A percentile compares a stretch with the other conserved stretches of the same genome.
phyloP scores from a whole-genome alignment of 1,140 invertebrate genomes.

The Panagrolaimus sp. region DNA sequence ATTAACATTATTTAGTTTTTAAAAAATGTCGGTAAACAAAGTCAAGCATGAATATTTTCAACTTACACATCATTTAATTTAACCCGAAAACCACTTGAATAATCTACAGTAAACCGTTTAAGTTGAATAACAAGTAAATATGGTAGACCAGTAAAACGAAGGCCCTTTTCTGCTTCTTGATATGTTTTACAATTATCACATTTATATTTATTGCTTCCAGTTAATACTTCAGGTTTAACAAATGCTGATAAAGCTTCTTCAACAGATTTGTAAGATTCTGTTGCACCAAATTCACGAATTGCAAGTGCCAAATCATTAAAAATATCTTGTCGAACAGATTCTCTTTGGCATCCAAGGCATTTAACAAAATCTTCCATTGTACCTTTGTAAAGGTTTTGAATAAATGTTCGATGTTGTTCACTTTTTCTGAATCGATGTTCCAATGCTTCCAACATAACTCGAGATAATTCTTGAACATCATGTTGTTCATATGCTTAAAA shows the following conservation, averaged over 20 bases:
- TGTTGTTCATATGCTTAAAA: constrained; percentile 77
- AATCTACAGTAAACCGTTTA: constrained; percentile 86
- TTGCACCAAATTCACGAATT: constrained; percentile 75
- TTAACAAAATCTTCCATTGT: constrained; percentile 87
- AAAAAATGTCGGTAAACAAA: too few species aligned
- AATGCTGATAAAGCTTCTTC: constrained; percentile 78
- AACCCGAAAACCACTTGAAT: constrained; percentile 74
- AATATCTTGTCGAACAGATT: constrained; percentile 75
- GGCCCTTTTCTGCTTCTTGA: constrained; percentile 82
- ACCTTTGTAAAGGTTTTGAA: constrained; percentile 71
- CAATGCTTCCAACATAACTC: constrained; percentile 84
- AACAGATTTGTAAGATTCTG: constrained; percentile 72
- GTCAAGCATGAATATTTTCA: too few species aligned
- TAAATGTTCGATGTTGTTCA: constrained; percentile 75
- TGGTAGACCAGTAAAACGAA: constrained; percentile 80
- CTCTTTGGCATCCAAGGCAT: constrained; percentile 77
- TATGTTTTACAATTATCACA: constrained; percentile 82
- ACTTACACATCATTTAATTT: constrained; percentile 83
- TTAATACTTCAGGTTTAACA: constrained; percentile 76
- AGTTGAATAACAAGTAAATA: constrained; percentile 80
- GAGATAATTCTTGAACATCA: constrained; percentile 81
- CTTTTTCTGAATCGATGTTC: constrained; percentile 75
- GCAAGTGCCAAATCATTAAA: constrained; percentile 83
- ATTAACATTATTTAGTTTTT: too few species aligned
- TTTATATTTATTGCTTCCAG: constrained; percentile 80